These are phyloP conservation scores for Cuculus canorus DNA, from an alignment of 2,797 vertebrate species.

Conservation along the genomic window DNA sequence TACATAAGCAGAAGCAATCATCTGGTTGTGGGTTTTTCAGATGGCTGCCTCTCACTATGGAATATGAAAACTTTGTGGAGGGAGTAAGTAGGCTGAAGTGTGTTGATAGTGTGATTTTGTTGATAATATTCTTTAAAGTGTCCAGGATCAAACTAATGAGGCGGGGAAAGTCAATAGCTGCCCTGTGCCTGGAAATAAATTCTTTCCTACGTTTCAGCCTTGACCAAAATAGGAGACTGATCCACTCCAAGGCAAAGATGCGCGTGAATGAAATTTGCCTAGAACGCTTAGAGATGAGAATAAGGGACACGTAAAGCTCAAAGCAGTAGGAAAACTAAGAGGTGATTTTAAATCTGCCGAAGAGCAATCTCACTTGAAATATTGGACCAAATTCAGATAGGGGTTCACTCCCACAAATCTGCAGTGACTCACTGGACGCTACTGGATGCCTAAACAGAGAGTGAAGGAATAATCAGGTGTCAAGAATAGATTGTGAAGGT, in stretches of 20 bases:
- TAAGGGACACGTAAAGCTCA: background rate
- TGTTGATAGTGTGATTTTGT: background rate
- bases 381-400: background rate
- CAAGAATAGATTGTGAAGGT: background rate
- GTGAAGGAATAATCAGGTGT: background rate
- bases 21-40: conserved; percentile 80
- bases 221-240: background rate
- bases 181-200: background rate
- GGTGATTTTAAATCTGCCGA: background rate
- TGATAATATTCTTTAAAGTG: background rate
- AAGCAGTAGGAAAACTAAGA: background rate
- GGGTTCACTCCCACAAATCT: background rate
- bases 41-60: conserved; percentile 92
- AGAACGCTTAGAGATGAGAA: background rate
- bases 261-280: background rate
- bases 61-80: conserved; percentile 93
- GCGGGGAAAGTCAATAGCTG: background rate
- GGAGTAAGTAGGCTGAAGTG: conserved; percentile 83
- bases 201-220: background rate
- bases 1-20: conserved; percentile 92
- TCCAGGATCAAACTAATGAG: background rate
- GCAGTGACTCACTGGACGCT: background rate
- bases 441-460: background rate
- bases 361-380: background rate
- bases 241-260: background rate